Conservation (phyloP, 2,113 vertebrate species). For the Tonatia bakeri region DNA sequence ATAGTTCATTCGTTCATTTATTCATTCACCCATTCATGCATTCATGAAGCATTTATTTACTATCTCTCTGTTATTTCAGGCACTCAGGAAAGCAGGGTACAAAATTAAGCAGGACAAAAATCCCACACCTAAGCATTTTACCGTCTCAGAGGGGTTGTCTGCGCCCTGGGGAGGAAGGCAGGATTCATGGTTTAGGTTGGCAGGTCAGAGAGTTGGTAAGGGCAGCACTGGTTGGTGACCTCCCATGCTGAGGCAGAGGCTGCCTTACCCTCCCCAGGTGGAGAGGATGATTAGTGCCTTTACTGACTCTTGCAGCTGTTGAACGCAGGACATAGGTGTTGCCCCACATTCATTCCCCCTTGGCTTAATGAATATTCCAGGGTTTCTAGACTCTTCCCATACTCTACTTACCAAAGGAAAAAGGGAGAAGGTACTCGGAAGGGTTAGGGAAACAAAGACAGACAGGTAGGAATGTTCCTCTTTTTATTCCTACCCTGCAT, state of each 20-base stretch:
- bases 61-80: background rate
- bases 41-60: background rate
- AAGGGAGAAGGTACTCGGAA: background rate
- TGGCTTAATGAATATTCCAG: background rate
- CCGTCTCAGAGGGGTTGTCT: background rate
- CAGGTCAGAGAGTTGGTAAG: background rate
- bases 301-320: background rate
- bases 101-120: background rate
- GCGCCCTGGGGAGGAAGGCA: background rate
- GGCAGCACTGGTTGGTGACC: background rate
- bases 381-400: background rate
- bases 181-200: background rate
- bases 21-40: background rate
- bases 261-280: fast-evolving
- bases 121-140: background rate
- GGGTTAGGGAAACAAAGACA: background rate
- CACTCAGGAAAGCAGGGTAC: background rate
- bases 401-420: background rate
- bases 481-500: background rate
- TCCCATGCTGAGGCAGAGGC: background rate
- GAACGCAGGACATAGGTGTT: background rate
- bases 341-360: background rate
- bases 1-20: background rate
- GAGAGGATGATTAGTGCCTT: background rate
- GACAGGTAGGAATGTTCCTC: background rate